Conservation (phyloP, 2,797 vertebrate genomes). For the Poeciliopsis gracilis region DNA sequence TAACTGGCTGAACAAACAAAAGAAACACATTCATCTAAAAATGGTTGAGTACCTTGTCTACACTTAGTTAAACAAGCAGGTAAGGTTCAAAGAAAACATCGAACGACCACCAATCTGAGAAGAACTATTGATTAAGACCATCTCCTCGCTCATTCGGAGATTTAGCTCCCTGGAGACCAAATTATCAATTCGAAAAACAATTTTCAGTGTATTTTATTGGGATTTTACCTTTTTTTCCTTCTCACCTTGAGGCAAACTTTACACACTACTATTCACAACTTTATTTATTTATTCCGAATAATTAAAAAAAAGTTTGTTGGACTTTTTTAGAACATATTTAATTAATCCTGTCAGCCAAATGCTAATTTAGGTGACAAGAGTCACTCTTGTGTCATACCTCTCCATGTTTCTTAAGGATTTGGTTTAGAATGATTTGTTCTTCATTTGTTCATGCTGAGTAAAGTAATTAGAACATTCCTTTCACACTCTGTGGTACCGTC, state of each 20-base stretch:
- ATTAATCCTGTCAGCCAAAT: conserved; percentile 26
- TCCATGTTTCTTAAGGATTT: conserved; percentile 14
- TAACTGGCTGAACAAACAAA: conserved; percentile 1
- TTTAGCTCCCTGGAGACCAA: background rate
- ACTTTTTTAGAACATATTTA: conserved; percentile 15
- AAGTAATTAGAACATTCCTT: conserved; percentile 54
- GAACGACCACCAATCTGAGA: background rate
- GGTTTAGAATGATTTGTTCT: conserved; percentile 31
- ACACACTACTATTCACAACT: background rate
- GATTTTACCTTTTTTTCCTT: background rate
- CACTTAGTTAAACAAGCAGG: background rate
- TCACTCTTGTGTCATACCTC: conserved; percentile 34
- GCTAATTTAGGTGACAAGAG: conserved; percentile 31
- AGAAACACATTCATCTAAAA: background rate
- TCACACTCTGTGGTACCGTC: conserved; percentile 46
- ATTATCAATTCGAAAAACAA: background rate
- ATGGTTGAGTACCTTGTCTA: background rate
- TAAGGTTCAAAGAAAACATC: background rate
- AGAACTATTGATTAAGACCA: background rate
- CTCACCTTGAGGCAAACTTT: background rate
- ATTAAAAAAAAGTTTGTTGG: conserved; percentile 9
- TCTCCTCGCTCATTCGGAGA: background rate
- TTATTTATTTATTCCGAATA: conserved; percentile 1
- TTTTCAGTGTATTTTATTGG: background rate
- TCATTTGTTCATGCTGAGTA: conserved; percentile 36